phyloP scores from a whole-genome alignment of 2,888 invertebrate genomes.

The Choristoneura rosaceana region DNA sequence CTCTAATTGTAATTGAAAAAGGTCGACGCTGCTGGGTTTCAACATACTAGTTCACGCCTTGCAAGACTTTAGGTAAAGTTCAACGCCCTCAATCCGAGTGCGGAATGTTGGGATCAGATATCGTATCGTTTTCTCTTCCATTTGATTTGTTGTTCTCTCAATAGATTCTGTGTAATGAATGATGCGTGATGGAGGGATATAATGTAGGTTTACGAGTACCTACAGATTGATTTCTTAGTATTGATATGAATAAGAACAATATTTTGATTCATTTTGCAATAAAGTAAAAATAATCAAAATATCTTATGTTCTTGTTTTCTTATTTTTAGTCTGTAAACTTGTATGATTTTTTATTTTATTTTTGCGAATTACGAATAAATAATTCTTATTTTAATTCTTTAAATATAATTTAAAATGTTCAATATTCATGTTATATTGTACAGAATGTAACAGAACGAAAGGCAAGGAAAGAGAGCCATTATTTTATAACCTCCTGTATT shows the following conservation, averaged over 20 bases:
- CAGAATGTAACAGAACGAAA: no score
- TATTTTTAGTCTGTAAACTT: no score
- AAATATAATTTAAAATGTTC: neutral
- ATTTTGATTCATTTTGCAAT: neutral
- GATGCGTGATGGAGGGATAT: constrained; percentile 28
- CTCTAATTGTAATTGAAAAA: constrained; percentile 6
- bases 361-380: no score
- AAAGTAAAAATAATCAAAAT: neutral
- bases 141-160: constrained; percentile 40
- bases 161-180: constrained; percentile 37
- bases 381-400: no score
- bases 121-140: constrained; percentile 39
- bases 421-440: no score
- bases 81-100: constrained; percentile 31
- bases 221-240: neutral
- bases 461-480: no score
- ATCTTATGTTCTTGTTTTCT: no score
- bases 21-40: neutral
- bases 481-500: no score
- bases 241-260: neutral
- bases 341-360: no score
- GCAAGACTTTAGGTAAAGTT: constrained; percentile 37
- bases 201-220: neutral
- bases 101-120: constrained; percentile 39
- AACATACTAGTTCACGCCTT: constrained; percentile 10